Evolutionary conservation across 1,140 invertebrate species (phyloP).

Genomic region (Drosophila mojavensis): DNA sequence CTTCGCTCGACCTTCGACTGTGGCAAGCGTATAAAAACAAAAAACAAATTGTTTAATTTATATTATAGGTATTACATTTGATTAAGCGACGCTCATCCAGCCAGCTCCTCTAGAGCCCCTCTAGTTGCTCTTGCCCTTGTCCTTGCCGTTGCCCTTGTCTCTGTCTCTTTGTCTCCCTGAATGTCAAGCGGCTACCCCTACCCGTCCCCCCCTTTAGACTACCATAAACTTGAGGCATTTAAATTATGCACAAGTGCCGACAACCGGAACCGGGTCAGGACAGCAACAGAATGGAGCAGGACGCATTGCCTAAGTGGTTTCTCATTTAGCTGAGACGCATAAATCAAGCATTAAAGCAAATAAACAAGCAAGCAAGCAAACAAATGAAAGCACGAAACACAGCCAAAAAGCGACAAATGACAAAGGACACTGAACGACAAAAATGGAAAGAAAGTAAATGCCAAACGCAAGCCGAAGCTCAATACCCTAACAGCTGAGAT

Average conservation of each 20-base stretch:
- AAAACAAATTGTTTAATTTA: constrained; percentile 58
- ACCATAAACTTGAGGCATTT: constrained; percentile 34
- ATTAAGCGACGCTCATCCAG: constrained; percentile 38
- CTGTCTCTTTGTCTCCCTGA: no score
- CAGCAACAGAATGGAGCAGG: constrained; percentile 28
- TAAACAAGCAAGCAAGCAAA: constrained; percentile 49
- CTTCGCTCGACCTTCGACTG: not conserved
- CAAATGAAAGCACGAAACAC: not conserved
- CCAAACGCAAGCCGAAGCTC: not conserved
- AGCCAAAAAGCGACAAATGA: not conserved
- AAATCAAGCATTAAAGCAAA: constrained; percentile 68
- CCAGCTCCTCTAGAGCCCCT: not conserved
- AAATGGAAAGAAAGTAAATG: not conserved
- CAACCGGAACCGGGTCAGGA: constrained; percentile 44
- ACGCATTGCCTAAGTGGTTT: constrained; percentile 60
- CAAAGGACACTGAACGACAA: not conserved
- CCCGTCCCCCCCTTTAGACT: not conserved
- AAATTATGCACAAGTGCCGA: constrained; percentile 55
- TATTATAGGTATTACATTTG: constrained; percentile 57
- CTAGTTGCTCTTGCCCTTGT: no score
- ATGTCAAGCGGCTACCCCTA: no score
- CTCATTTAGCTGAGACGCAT: constrained; percentile 71
- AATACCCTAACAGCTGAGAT: not conserved
- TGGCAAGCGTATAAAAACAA: constrained; percentile 10
- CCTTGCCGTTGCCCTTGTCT: no score